Evolutionary conservation across 2,113 vertebrate species (phyloP), one percentile per base, ranked within the genome.

Genomic region (Amphiprion percula): DNA sequence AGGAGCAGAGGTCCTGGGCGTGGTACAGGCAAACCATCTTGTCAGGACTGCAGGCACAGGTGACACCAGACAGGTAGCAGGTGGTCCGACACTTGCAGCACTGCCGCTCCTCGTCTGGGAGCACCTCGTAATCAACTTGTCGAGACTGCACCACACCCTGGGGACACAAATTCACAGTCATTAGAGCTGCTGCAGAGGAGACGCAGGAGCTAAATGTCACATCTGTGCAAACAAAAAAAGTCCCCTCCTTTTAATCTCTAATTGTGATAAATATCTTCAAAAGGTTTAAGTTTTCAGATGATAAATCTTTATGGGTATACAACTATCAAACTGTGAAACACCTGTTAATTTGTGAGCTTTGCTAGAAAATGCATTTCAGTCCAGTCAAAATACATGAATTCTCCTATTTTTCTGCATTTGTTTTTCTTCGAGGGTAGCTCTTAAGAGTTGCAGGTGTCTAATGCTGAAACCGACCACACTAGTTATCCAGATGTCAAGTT

Each of bases 41-140:
- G 4, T 90, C 94, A 39, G 96, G 96, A 63, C 95, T 96, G 80
- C 98, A 99, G 4, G 93, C 90, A 79, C 98, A 99, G 74, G 95
- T 96, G 70, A 98, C 93, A 49, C 96, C 97, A 90, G 98, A 99
- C 95, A 99, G 97, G 92, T 97, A 99, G 87, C 98, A 99, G 49
- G 98, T 99, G 80, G 98, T 99, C 90, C 97, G 96, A 92, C 98
- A 99, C 88, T 96, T 96, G 59, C 93, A 80, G 90, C 98, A 99
- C 90, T 99, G 97, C 9, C 97, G 96, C 80, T 97, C 97, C 61
- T 99, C 98, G 5, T 99, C 98, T 49, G 97, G 96, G 70, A 98
- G 92, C 49, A 96, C 82, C 71, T 99, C 98, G 79, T 97, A 98
- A 9, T 97, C 94, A 80, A 97, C 95, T 80, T 94, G 93, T 86